Evolutionary conservation across 2,888 invertebrate genomes (phyloP).

Genomic region (Metellina segmentata): DNA sequence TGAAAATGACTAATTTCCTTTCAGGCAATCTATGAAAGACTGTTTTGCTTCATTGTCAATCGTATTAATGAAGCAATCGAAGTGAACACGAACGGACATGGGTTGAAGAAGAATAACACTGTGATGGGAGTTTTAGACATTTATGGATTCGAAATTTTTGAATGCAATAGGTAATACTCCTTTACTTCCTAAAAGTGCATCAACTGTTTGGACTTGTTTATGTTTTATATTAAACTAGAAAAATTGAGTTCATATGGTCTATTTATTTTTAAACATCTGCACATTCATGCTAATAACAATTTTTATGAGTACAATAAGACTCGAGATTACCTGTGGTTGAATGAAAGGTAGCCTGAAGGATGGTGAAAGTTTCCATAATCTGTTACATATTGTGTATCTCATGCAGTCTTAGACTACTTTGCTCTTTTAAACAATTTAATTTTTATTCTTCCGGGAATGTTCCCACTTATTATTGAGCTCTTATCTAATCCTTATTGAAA

Average conservation of each 20-base stretch:
- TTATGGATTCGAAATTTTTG: conserved; percentile 99
- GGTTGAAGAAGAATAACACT: conserved; percentile 86
- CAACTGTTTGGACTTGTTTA: no score
- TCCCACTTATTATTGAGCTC: no score
- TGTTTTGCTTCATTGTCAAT: conserved; percentile 96
- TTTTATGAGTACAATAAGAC: no score
- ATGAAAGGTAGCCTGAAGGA: no score
- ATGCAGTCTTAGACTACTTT: no score
- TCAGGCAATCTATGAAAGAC: conserved; percentile 93
- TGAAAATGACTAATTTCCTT: conserved; percentile 73
- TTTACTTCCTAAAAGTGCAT: neutral
- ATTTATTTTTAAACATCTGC: neutral
- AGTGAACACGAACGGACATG: conserved; percentile 83
- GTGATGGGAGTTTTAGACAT: conserved; percentile 98
- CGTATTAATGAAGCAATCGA: conserved; percentile 95
- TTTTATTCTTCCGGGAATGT: no score
- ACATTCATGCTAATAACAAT: no score
- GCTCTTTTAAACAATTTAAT: no score
- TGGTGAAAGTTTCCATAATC: no score
- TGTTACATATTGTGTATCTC: no score
- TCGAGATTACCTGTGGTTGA: no score
- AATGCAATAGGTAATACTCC: conserved; percentile 89
- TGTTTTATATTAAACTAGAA: neutral
- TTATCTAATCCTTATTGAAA: no score
- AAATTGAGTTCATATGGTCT: neutral